phyloP scores from a whole-genome alignment of 1,140 invertebrate species.

The Drosophila nannoptera region DNA sequence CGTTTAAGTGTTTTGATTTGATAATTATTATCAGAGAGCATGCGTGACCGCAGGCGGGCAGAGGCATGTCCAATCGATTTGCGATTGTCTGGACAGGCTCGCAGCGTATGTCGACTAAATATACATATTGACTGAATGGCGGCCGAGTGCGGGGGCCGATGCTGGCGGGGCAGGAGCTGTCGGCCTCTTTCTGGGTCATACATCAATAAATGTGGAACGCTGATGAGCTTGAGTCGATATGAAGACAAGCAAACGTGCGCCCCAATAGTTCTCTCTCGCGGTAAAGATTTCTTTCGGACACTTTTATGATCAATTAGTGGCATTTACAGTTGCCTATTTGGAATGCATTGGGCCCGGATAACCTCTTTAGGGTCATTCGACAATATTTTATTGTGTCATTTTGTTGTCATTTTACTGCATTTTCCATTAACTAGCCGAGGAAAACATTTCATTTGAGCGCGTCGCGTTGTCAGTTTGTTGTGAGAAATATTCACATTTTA shows the following conservation, averaged over 20 bases:
- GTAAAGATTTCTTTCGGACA: constrained; percentile 28
- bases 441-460: constrained; percentile 64
- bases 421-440: constrained; percentile 72
- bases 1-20: constrained; percentile 79
- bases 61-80: constrained; percentile 66
- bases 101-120: not conserved
- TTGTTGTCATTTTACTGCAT: constrained; percentile 68
- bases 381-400: constrained; percentile 55
- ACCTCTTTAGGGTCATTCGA: constrained; percentile 18
- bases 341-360: constrained; percentile 18
- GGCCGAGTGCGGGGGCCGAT: not conserved
- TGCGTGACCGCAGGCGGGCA: constrained; percentile 67
- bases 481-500: constrained; percentile 66
- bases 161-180: no score
- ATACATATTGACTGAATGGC: not conserved
- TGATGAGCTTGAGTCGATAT: constrained; percentile 41
- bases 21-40: constrained; percentile 78
- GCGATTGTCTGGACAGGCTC: constrained; percentile 48
- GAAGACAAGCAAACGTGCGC: constrained; percentile 32
- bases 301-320: constrained; percentile 74
- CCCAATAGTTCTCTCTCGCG: constrained; percentile 18
- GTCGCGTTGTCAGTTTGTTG: constrained; percentile 41
- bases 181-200: constrained; percentile 62
- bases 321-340: constrained; percentile 58
- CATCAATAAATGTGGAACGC: constrained; percentile 65